Conservation (phyloP, 2,113 vertebrate species). For the Helogale parvula region DNA sequence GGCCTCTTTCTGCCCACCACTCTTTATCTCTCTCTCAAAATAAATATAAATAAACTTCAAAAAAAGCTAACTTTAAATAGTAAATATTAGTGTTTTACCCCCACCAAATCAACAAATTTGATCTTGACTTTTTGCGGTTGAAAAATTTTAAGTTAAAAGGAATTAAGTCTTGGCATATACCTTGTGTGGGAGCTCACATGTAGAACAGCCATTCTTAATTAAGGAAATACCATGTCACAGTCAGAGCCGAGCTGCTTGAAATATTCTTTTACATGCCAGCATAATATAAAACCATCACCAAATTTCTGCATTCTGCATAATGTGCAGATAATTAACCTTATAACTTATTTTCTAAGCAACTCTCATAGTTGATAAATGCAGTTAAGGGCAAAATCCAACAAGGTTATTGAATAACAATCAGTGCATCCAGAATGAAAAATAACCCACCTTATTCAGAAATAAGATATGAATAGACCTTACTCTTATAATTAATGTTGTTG, state of each 20-base stretch:
- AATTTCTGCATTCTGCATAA: slow-evolving; percentile 66
- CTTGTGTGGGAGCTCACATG: background rate
- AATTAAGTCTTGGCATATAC: background rate
- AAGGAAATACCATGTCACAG: slow-evolving; percentile 52
- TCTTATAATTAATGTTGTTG: slow-evolving; percentile 73
- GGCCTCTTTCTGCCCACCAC: too few relatives aligned
- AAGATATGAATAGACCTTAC: slow-evolving; percentile 72
- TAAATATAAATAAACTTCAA: too few relatives aligned
- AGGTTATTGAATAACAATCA: slow-evolving; percentile 78
- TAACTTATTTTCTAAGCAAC: slow-evolving; percentile 73
- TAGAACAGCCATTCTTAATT: slow-evolving; percentile 54
- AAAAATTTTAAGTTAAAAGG: background rate
- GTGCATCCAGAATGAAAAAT: slow-evolving; percentile 73
- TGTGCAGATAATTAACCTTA: slow-evolving; percentile 69
- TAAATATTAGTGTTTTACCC: background rate
- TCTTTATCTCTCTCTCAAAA: too few relatives aligned
- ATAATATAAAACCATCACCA: slow-evolving; percentile 25
- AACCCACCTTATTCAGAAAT: slow-evolving; percentile 64
- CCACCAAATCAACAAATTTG: background rate
- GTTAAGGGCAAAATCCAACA: slow-evolving; percentile 64
- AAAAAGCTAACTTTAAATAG: background rate
- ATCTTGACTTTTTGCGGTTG: background rate
- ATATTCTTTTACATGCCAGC: background rate
- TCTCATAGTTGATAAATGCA: slow-evolving; percentile 74
- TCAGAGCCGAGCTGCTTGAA: slow-evolving; percentile 42